Evolutionary conservation across 1,140 invertebrate genomes (phyloP).

Genomic region (Scylla paramamosain): DNA sequence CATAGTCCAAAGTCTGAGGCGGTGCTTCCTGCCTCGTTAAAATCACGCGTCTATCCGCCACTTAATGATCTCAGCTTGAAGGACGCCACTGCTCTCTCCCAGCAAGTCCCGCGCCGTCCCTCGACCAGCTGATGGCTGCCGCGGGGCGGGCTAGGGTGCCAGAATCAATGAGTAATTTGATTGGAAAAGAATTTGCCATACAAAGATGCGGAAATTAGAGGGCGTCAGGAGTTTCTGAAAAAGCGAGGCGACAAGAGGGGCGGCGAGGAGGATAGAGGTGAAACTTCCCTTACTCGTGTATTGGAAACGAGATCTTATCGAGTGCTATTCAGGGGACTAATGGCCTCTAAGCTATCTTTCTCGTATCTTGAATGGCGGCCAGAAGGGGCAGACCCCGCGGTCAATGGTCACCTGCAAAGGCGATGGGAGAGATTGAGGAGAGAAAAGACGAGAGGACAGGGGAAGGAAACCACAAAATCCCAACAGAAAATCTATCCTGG

Average conservation of each 20-base stretch:
- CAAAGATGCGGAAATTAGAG: background rate
- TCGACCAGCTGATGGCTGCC: background rate
- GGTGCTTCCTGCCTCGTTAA: conserved; percentile 20
- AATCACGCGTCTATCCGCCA: background rate
- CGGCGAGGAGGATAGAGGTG: background rate
- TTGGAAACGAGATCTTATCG: conserved; percentile 22
- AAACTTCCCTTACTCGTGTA: background rate
- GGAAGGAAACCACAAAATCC: background rate
- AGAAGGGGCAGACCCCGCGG: background rate
- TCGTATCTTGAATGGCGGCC: conserved; percentile 11
- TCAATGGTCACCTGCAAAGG: conserved; percentile 20
- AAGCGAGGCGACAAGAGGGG: background rate
- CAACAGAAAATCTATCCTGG: too few relatives aligned
- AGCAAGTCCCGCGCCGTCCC: background rate
- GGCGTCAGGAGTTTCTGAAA: conserved; percentile 1
- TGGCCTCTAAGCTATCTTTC: conserved; percentile 21
- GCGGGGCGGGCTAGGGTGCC: background rate
- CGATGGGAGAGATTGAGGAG: conserved; percentile 18
- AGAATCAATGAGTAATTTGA: conserved; percentile 24
- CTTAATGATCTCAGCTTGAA: background rate
- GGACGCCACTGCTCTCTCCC: background rate
- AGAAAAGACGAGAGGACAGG: background rate
- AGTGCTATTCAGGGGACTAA: conserved; percentile 4
- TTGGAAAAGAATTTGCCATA: background rate
- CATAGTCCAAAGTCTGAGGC: background rate